Evolutionary conservation across 2,113 vertebrate species (phyloP), one percentile per base, ranked within the genome.

Genomic region (Probosciger aterrimus): DNA sequence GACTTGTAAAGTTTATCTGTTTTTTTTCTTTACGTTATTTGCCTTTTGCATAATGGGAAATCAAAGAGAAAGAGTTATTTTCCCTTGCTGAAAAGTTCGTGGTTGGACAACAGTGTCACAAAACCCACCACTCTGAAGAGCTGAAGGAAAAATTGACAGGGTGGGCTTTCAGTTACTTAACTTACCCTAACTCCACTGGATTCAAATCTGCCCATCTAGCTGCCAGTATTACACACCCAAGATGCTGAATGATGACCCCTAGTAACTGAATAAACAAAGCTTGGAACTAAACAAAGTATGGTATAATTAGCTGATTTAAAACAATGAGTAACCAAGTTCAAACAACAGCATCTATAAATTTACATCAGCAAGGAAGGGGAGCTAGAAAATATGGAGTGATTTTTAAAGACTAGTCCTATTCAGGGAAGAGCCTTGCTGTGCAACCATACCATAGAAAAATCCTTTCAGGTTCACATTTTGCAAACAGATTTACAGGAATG

Each of bases 31-130:
- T 30, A 83, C 60, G 31, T 39, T 78, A 35, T 69, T 68, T 86
- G 4, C 9, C 10, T 71, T 78, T 76, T n/a, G 49, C 9, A 28
- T 27, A 83, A 55, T 14, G 12, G 4, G 2, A 14, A 3, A 20
- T 43, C 30, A 65, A 14, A 65, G 6, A 41, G 5, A 46, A 86
- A 37, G 35, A 22, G 6, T 74, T 69, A 2, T 35, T 80, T 95
- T 28, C 5, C 11, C 4, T 9, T 8, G 24, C 0, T 15, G 39
- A 68, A 86, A 63, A 63, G 3, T 7, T 59, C 3, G 0, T 59
- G 23, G 1, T 8, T 59, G 8, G 19, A 68, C 25, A 55, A 33
- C 4, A 30, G 18, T 15, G 8, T 62, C 43, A 71, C 23, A 68
- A 83, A 63, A 4, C 25, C 7, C 7, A 43, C 2, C 23, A 22